These are phyloP conservation scores for Oxycera nigricornis DNA, from an alignment of 2,888 invertebrate genomes.

Conservation along the genomic window DNA sequence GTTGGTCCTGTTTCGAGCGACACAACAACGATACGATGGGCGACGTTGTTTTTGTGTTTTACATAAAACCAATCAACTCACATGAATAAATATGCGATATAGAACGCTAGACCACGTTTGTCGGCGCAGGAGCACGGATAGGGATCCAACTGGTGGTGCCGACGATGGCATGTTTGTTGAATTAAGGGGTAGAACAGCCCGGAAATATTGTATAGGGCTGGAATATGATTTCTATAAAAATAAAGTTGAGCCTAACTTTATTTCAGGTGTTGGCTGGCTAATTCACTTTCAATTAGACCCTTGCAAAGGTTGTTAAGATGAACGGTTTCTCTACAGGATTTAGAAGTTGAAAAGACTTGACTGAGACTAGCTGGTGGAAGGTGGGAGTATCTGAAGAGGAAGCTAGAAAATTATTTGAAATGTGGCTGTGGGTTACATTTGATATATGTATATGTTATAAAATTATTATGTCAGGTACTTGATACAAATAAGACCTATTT, in stretches of 20 bases:
- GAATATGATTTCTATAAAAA: constrained; percentile 29
- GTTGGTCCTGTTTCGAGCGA: neutral
- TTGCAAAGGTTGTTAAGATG: neutral
- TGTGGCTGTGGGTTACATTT: too few relatives aligned
- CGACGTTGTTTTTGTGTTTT: constrained; percentile 36
- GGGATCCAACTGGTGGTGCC: neutral
- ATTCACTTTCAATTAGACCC: neutral
- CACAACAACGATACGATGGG: neutral
- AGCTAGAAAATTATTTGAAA: too few relatives aligned
- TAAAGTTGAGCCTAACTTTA: neutral
- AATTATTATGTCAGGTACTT: too few relatives aligned
- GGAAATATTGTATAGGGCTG: constrained; percentile 5
- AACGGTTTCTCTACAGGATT: neutral
- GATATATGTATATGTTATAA: too few relatives aligned
- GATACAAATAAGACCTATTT: too few relatives aligned
- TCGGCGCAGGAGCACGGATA: neutral
- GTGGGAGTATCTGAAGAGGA: too few relatives aligned
- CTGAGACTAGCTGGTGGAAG: too few relatives aligned
- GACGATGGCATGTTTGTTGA: neutral
- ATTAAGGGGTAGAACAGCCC: neutral
- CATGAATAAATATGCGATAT: constrained; percentile 38
- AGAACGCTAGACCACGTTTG: constrained; percentile 15
- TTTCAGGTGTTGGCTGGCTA: neutral
- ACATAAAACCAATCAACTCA: constrained; percentile 39
- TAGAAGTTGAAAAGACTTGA: neutral